Conservation (phyloP, 2,797 vertebrate genomes). For the Falco naumanni region DNA sequence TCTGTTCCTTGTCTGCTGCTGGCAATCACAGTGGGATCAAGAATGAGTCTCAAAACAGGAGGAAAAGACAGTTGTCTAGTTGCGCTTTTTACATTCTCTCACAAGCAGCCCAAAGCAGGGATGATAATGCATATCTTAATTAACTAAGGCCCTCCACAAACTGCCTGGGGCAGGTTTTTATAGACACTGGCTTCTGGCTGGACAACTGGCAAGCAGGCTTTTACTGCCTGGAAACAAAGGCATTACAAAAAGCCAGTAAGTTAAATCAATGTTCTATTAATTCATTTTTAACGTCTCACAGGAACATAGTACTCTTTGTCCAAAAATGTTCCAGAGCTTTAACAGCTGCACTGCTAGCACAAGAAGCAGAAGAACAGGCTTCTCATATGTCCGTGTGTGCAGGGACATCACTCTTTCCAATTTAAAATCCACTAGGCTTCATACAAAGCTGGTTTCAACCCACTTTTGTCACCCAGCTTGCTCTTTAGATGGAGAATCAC, state of each 20-base stretch:
- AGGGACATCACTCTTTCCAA: background rate
- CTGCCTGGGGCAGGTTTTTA: conserved; percentile 38
- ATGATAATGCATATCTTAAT: conserved; percentile 53
- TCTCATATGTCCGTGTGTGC: background rate
- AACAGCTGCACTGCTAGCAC: conserved; percentile 2
- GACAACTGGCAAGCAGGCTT: conserved; percentile 55
- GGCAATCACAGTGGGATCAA: conserved; percentile 61
- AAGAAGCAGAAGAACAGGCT: background rate
- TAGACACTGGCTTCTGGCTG: conserved; percentile 42
- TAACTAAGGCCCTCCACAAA: conserved; percentile 47
- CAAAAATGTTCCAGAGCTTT: conserved; percentile 46
- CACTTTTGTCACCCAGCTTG: background rate
- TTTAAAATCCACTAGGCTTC: background rate
- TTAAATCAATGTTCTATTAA: conserved; percentile 61
- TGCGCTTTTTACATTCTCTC: conserved; percentile 51
- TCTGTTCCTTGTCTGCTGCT: conserved; percentile 54
- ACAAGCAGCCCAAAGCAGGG: conserved; percentile 25
- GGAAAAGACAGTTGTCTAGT: conserved; percentile 49
- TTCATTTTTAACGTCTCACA: conserved; percentile 50
- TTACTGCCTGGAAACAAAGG: conserved; percentile 62
- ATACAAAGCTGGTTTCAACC: background rate
- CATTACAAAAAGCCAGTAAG: conserved; percentile 41
- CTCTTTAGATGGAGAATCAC: background rate
- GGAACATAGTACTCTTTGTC: conserved; percentile 9
- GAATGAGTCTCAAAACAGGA: conserved; percentile 52